Conservation (phyloP, 2,888 invertebrate species). For the Drosophila mulleri region DNA sequence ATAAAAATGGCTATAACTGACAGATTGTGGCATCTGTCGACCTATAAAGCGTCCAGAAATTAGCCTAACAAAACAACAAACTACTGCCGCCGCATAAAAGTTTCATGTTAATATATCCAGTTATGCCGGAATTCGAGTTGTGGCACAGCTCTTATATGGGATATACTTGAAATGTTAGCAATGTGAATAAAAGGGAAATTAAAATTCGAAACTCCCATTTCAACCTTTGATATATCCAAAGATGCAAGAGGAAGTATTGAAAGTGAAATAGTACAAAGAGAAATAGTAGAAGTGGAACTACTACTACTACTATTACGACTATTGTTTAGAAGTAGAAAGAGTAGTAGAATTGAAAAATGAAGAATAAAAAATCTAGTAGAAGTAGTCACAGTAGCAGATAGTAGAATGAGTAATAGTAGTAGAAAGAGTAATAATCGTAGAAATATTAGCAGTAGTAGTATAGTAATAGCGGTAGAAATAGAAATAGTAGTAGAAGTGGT, state of each 20-base stretch:
- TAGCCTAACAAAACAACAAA: neutral
- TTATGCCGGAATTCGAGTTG: neutral
- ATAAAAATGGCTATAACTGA: neutral
- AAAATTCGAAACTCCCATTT: neutral
- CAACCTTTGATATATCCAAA: too few species aligned
- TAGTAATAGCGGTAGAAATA: neutral
- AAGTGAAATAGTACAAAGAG: neutral
- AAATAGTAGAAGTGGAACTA: too few species aligned
- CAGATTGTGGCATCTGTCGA: neutral
- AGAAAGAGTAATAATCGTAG: too few species aligned
- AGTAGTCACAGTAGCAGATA: too few species aligned
- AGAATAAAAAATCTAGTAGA: too few species aligned
- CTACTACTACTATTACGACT: too few species aligned
- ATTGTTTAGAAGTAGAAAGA: too few species aligned
- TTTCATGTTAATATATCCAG: neutral
- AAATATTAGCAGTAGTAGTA: too few species aligned
- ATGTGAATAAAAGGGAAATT: neutral
- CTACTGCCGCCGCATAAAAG: neutral
- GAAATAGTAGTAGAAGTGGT: too few species aligned
- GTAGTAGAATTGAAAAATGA: too few species aligned
- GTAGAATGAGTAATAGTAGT: too few species aligned
- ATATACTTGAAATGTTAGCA: neutral
- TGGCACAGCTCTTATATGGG: neutral
- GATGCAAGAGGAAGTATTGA: neutral
- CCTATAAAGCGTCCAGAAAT: slow-evolving; percentile 1